Base-by-base conservation (phyloP, 2,888 invertebrate species). In the Sisyra nigra region DNA sequence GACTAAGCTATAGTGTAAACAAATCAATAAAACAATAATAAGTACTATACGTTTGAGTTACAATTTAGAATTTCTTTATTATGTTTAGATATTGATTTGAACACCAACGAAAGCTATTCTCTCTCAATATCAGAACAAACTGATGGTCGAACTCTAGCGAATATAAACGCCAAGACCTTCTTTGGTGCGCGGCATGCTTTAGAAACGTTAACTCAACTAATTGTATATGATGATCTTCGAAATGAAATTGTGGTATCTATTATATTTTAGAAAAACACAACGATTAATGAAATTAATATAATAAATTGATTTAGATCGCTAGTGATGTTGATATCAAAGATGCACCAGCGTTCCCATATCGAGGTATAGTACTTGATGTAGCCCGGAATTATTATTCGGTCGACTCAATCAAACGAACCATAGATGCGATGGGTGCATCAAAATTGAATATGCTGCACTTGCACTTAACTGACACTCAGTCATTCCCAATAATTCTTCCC, bases 361-460 rank as follows among this genome's bases (percentile, higher is more conserved):
- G 97, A 54, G 96, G 94, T 0, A 60, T 96, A 5, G 68, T 89
- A 34, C 59, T 97, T 42, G 97, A 97, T 58, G 92, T 96, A 0
- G 73, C 92, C 0, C 73, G 97, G 31, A 94, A 94, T 60, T 97
- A 74, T 57, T 72, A 85, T 52, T 71, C 76, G 8, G 69, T 86
- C 7, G 73, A 75, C 1, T 65, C 77, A 1, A 80, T 88, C 46
- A 76, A 82, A 54, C 65, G 72, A 11, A 83, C 86, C 8, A 68
- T 96, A 52, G 89, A 91, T 54, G 91, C 75, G 1, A 93, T 94
- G 91, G 80, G 84, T 0, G 75, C 80, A 57, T 84, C 85, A 19
- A 96, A 94, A 60, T 57, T 94, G 53, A 96, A 94, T 58, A 83
- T 86, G 0, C 84, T 96, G 66, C 94, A 96, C 56, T 94, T 93